Evolutionary conservation across 2,797 vertebrate genomes (phyloP).

Genomic region (Sebastes aleutianus): DNA sequence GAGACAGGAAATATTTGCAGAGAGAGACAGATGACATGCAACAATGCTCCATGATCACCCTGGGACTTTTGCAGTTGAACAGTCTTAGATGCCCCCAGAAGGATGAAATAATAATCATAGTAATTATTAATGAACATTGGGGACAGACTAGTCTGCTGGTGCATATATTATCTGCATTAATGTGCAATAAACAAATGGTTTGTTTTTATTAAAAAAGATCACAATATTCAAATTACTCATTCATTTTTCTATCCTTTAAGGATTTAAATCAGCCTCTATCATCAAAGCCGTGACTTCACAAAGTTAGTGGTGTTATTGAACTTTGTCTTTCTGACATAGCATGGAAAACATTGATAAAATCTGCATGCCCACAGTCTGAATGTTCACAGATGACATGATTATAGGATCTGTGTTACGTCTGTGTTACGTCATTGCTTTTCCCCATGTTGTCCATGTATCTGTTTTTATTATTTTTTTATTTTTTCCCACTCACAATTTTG

Average conservation of each 20-base stretch:
- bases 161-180: not conserved
- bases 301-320: not conserved
- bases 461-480: no score
- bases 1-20: not conserved
- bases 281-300: not conserved
- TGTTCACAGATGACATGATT: not conserved
- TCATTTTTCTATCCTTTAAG: not conserved
- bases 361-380: not conserved
- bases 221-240: not conserved
- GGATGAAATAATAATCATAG: not conserved
- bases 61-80: not conserved
- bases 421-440: no score
- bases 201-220: not conserved
- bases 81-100: not conserved
- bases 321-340: not conserved
- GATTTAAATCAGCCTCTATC: not conserved
- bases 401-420: not conserved
- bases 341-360: not conserved
- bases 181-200: not conserved
- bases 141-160: not conserved
- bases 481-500: no score
- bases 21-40: not conserved
- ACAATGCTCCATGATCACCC: not conserved
- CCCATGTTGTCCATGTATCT: no score
- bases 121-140: not conserved